Evolutionary conservation across 1,140 invertebrate species (phyloP).

Genomic region (Whitmania pigra): DNA sequence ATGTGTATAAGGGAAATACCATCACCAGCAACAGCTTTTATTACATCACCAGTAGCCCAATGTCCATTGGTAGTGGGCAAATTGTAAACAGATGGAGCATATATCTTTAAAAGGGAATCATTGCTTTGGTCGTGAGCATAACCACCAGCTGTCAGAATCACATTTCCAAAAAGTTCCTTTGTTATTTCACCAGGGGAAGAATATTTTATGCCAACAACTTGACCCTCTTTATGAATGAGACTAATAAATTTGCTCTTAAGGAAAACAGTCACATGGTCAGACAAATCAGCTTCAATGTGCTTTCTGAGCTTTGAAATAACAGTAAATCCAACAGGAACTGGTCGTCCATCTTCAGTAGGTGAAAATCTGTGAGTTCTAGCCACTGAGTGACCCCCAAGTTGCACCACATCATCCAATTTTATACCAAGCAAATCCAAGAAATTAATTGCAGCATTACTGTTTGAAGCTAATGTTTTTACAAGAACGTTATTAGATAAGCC

Average conservation of each 20-base stretch:
- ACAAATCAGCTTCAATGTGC: constrained; percentile 27
- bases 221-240: constrained; percentile 12
- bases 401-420: constrained; percentile 34
- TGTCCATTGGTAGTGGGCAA: constrained; percentile 38
- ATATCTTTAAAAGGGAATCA: constrained; percentile 32
- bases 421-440: constrained; percentile 35
- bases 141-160: constrained; percentile 36
- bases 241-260: constrained; percentile 22
- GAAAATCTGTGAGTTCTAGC: constrained; percentile 38
- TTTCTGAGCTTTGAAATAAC: constrained; percentile 33
- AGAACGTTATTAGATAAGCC: constrained; percentile 33
- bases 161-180: constrained; percentile 28
- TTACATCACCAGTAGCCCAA: constrained; percentile 39
- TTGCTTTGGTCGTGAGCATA: constrained; percentile 27
- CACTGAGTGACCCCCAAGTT: constrained; percentile 38
- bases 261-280: constrained; percentile 27
- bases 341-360: constrained; percentile 37
- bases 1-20: constrained; percentile 22
- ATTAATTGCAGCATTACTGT: constrained; percentile 28
- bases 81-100: constrained; percentile 29
- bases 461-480: constrained; percentile 33
- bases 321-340: constrained; percentile 37
- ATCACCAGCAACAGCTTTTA: constrained; percentile 27
- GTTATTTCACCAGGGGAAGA: background rate
- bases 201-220: constrained; percentile 19